Evolutionary conservation across 2,113 vertebrate species (phyloP), one percentile per base, ranked within the genome.

Genomic region (Grus americana): DNA sequence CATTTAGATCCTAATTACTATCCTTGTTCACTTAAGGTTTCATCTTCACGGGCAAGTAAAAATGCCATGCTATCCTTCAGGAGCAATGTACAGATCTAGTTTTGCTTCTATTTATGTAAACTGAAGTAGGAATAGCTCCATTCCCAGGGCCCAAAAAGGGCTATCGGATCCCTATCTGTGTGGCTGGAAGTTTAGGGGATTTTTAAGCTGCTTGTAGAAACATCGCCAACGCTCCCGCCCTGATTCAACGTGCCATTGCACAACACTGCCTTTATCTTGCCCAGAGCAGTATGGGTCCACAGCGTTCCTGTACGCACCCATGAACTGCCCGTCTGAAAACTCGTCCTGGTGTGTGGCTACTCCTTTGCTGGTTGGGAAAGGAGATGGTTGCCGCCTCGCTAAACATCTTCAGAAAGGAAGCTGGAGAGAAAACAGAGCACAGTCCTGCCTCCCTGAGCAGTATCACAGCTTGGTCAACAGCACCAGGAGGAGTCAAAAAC

Each of bases 331-430:
- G 0, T 50, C 46, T 67, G 79, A 81, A 70, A 71, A 47, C 3
- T 22, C 27, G 14, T 78, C 63, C 42, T 76, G 79, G 67, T 93
- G 88, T 76, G 87, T 80, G 92, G 90, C 46, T 2, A 0, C 16
- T 63, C 19, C 84, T 94, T 83, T 70, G 67, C 4, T 67, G 67
- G 18, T 11, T 73, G 63, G 63, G 62, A 61, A 61, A 49, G 12
- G 29, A 7, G 0, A 4, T 34, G 55, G 49, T 12, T 15, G 5
- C 7, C 0, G 3, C 29, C 54, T 55, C 57, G 17, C 16, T 78
- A 78, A 84, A 52, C 3, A 34, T 36, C 79, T 87, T 86, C 6
- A 32, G 88, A 36, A 57, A 89, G 57, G 61, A 84, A 93, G 40
- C 76, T 91, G 50, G 57, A 63, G 82, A 91, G 79, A 92, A 80